phyloP scores from a whole-genome alignment of 2,888 invertebrate species.

The Drosophila merina region DNA sequence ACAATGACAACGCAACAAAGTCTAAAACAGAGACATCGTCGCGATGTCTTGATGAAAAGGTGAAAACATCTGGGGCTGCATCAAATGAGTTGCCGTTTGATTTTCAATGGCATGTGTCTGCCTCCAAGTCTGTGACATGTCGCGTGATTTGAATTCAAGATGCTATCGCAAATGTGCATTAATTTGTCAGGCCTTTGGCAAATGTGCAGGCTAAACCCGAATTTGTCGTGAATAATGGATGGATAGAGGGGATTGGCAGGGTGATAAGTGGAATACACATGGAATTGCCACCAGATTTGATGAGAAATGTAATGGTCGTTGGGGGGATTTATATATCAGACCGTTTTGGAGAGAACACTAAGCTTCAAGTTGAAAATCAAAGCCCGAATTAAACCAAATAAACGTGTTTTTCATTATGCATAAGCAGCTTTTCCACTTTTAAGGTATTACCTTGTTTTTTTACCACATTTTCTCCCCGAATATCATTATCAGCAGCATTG shows the following conservation, averaged over 20 bases:
- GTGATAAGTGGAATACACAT: conserved; percentile 15
- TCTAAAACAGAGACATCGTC: neutral
- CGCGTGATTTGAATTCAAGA: conserved; percentile 74
- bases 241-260: neutral
- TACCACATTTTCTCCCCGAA: neutral
- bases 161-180: conserved; percentile 70
- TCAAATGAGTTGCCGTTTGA: conserved; percentile 66
- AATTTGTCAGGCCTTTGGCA: conserved; percentile 64
- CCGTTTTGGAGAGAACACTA: neutral
- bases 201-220: conserved; percentile 43
- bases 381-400: neutral
- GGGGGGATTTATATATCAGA: neutral
- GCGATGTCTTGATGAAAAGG: conserved; percentile 15
- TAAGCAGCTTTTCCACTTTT: neutral
- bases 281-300: conserved; percentile 1
- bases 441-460: neutral
- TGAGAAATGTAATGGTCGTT: neutral
- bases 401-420: neutral
- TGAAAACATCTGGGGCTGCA: conserved; percentile 52
- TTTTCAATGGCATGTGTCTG: conserved; percentile 60
- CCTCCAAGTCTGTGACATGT: conserved; percentile 56
- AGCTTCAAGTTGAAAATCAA: neutral
- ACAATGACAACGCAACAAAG: conserved; percentile 18
- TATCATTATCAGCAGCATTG: conserved; percentile 29
- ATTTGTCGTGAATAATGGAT: conserved; percentile 48